A percentile compares a stretch with the other conserved stretches of the same genome.
These are phyloP conservation scores for Nannobrachium achirus DNA, from an alignment of 2,113 vertebrate species.

Conservation along the genomic window DNA sequence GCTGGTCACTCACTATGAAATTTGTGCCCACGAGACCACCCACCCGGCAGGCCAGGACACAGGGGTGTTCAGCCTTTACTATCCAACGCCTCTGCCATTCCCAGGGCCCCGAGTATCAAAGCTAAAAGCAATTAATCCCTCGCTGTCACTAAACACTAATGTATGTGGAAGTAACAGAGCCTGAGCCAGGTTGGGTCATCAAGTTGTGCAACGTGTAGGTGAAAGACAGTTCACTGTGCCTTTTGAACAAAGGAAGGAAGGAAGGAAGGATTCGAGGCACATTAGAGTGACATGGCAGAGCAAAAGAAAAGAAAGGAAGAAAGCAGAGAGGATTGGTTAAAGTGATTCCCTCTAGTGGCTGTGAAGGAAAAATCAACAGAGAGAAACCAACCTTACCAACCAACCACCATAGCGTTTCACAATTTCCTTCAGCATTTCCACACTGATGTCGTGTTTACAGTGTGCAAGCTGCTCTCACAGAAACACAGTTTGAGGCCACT, in stretches of 20 bases:
- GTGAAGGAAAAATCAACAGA: slow-evolving; percentile 31
- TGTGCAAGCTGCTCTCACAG: not conserved
- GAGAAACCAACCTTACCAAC: slow-evolving; percentile 1
- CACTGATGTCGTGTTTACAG: not conserved
- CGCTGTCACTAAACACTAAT: slow-evolving; percentile 59
- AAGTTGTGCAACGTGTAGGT: slow-evolving; percentile 46
- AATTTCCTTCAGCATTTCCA: not conserved
- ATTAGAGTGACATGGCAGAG: slow-evolving; percentile 14
- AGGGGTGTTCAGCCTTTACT: slow-evolving; percentile 48
- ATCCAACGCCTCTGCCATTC: slow-evolving; percentile 70
- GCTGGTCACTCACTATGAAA: slow-evolving; percentile 69
- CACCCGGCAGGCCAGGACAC: slow-evolving; percentile 53
- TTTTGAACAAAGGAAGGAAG: slow-evolving; percentile 9
- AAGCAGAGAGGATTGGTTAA: slow-evolving; percentile 33
- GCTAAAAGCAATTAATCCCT: slow-evolving; percentile 60
- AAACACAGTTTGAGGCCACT: not conserved
- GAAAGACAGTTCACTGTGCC: slow-evolving; percentile 41
- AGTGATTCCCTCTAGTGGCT: slow-evolving; percentile 54
- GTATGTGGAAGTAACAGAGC: slow-evolving; percentile 35
- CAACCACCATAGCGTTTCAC: not conserved
- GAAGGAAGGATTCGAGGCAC: not conserved
- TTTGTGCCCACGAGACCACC: slow-evolving; percentile 77
- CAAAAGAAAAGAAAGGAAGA: slow-evolving; percentile 17
- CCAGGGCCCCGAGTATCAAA: slow-evolving; percentile 39
- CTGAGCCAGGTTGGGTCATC: slow-evolving; percentile 8